Evolutionary conservation across 1,140 invertebrate genomes (phyloP).

Genomic region (Schlechtendalia chinensis): DNA sequence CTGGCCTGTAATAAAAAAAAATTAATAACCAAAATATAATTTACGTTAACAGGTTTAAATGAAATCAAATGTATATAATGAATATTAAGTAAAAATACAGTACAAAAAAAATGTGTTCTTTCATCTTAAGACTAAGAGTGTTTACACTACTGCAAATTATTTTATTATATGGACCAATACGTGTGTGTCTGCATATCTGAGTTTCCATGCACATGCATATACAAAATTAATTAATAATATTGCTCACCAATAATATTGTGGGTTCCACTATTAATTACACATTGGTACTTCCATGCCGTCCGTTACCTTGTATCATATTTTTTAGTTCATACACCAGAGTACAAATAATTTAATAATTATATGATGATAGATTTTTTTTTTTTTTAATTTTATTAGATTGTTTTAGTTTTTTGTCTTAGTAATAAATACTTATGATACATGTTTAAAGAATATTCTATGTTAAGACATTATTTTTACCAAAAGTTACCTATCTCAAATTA

Average conservation of each 20-base stretch:
- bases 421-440: neutral
- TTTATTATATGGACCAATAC: slow-evolving; percentile 36
- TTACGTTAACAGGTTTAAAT: neutral
- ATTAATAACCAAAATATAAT: neutral
- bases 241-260: neutral
- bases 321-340: slow-evolving; percentile 18
- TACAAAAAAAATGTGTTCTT: slow-evolving; percentile 46
- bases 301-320: slow-evolving; percentile 9
- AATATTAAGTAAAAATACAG: neutral
- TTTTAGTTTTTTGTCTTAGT: slow-evolving; percentile 11
- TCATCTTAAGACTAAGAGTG: neutral
- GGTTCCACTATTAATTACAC: neutral
- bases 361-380: slow-evolving; percentile 25
- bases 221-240: neutral
- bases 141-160: neutral
- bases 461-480: slow-evolving; percentile 18
- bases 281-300: slow-evolving; percentile 33
- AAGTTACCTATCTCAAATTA: slow-evolving; percentile 25
- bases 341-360: slow-evolving; percentile 10
- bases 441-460: slow-evolving; percentile 18
- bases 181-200: slow-evolving; percentile 27
- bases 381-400: slow-evolving; percentile 25
- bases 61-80: slow-evolving; percentile 8
- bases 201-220: neutral
- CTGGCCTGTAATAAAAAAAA: neutral